Conservation (phyloP, 1,140 invertebrate genomes). For the Philopotamus ludificatus region DNA sequence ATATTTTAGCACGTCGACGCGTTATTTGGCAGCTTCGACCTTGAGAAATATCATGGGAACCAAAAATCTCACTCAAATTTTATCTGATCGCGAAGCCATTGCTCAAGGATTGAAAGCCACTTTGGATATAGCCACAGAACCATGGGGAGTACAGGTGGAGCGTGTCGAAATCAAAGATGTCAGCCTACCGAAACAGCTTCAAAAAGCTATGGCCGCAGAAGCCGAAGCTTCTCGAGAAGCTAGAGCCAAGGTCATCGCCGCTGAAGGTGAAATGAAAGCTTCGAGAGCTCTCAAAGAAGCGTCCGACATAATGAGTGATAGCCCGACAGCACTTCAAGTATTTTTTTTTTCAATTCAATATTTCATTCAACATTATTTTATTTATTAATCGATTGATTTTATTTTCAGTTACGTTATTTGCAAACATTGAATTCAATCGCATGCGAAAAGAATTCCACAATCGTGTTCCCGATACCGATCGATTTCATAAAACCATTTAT, state of each 20-base stretch:
- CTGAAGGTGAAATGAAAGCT: slow-evolving; percentile 86
- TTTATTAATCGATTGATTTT: not conserved
- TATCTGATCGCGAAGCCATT: slow-evolving; percentile 89
- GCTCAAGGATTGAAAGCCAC: slow-evolving; percentile 80
- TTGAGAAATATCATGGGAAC: slow-evolving; percentile 90
- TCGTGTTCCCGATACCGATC: slow-evolving; percentile 94
- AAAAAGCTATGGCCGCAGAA: slow-evolving; percentile 85
- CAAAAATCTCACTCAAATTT: slow-evolving; percentile 84
- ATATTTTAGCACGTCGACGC: slow-evolving; percentile 72
- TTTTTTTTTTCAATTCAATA: slow-evolving; percentile 34
- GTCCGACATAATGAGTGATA: slow-evolving; percentile 89
- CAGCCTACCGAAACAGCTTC: slow-evolving; percentile 76
- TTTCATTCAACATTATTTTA: not conserved
- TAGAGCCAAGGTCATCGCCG: slow-evolving; percentile 75
- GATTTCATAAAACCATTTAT: slow-evolving; percentile 79
- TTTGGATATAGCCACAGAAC: slow-evolving; percentile 88
- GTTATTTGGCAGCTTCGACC: slow-evolving; percentile 82
- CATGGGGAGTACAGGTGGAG: slow-evolving; percentile 96
- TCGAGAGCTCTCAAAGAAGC: slow-evolving; percentile 87
- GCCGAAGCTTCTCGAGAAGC: slow-evolving; percentile 74
- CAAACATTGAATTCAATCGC: slow-evolving; percentile 93
- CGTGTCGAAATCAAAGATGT: slow-evolving; percentile 95
- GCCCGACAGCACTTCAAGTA: slow-evolving; percentile 85
- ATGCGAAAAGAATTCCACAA: slow-evolving; percentile 97
- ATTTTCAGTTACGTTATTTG: slow-evolving; percentile 50